Base-by-base conservation (phyloP, 2,113 vertebrate species). In the Taxidea taxus region DNA sequence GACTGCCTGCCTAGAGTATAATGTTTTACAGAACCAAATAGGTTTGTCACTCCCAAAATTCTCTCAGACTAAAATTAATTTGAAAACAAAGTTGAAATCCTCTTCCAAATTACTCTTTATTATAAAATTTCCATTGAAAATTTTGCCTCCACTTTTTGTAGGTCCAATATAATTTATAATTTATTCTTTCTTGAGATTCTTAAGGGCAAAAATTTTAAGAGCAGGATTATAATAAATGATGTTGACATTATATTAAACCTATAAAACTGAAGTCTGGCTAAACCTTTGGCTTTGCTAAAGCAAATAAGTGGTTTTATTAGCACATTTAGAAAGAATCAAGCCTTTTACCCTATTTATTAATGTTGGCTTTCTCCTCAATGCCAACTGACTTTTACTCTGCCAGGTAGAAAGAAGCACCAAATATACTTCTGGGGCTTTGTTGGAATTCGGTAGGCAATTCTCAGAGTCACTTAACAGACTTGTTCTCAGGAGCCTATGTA, bases 1-100 rank as follows among this genome's bases (percentile, higher is more conserved):
- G 96, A 95, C 9, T 87, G 87, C 94, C 75, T 97, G 94, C 90
- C 95, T 98, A 97, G 91, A 97, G 96, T 0, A 0, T 49, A n/a
- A 96, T 94, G 97, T 96, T 98, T 98, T 86, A 90, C 87, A 58
- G 74, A 97, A 95, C 89, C 96, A 98, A 88, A 96, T 12, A 12
- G 39, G 37, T 93, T 91, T 98, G 66, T 86, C 98, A 97, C 96
- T 97, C 34, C 60, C 75, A 96, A 94, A 97, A 87, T 31, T 94
- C 84, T 95, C 94, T 96, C 44, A 39, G 81, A 80, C 49, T 92
- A 95, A 95, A 97, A 97, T 91, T 97, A 97, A 97, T 95, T 98
- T 97, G 95, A 98, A 87, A 97, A 97, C 77, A 60, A 98, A 96
- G 42, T 91, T 96, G 95, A 98, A 87, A 68, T 81, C 49, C 91